phyloP scores from a whole-genome alignment of 2,888 invertebrate genomes.

The Drosophila ustulata region DNA sequence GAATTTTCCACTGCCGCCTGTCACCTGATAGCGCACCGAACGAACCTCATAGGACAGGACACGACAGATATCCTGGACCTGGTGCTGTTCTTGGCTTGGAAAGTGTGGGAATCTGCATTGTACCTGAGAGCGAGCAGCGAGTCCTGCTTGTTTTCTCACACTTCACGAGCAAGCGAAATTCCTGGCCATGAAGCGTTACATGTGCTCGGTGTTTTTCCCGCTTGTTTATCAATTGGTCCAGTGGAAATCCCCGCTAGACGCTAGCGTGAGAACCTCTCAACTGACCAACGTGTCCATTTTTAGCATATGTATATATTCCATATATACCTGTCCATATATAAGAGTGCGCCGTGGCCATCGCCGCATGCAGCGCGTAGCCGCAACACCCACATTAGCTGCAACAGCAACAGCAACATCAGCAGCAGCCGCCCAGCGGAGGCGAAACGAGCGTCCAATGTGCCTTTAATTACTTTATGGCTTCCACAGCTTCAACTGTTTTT shows the following conservation, averaged over 20 bases:
- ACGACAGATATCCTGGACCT: slow-evolving; percentile 6
- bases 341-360: slow-evolving; percentile 13
- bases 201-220: slow-evolving; percentile 67
- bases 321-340: slow-evolving; percentile 38
- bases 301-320: slow-evolving; percentile 38
- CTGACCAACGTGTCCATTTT: slow-evolving; percentile 24
- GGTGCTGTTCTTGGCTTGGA: slow-evolving; percentile 17
- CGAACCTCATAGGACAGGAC: slow-evolving; percentile 13
- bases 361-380: slow-evolving; percentile 67
- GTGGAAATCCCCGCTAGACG: slow-evolving; percentile 67
- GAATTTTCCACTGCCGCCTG: slow-evolving; percentile 65
- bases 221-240: slow-evolving; percentile 70
- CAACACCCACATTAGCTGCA: slow-evolving; percentile 75
- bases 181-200: slow-evolving; percentile 24
- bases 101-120: slow-evolving; percentile 62
- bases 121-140: slow-evolving; percentile 45
- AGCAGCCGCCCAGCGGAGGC: slow-evolving; percentile 50
- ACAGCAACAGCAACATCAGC: slow-evolving; percentile 1
- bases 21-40: slow-evolving; percentile 59
- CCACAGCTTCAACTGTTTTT: slow-evolving; percentile 15
- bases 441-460: slow-evolving; percentile 53
- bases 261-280: slow-evolving; percentile 75
- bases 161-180: slow-evolving; percentile 31
- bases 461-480: slow-evolving; percentile 76
- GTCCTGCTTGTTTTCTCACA: slow-evolving; percentile 58